Evolutionary conservation across 1,140 invertebrate genomes (phyloP).

Genomic region (Teleopsis dalmanni): DNA sequence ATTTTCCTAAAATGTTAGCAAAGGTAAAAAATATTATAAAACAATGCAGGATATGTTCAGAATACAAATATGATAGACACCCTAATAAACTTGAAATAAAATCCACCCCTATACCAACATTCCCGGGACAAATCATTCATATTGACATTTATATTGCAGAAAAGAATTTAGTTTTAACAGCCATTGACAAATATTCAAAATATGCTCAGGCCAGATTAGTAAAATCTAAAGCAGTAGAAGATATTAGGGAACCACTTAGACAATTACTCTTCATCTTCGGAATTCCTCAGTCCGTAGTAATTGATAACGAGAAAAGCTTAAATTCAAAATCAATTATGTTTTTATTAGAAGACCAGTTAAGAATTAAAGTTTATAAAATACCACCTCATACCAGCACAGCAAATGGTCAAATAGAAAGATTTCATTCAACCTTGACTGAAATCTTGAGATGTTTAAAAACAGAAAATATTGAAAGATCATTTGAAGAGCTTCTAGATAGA

Average conservation of each 20-base stretch:
- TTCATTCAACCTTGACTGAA: constrained; percentile 10
- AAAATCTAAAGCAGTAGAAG: constrained; percentile 4
- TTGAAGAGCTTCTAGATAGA: constrained; percentile 3
- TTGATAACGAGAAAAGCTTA: constrained; percentile 13
- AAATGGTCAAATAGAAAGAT: constrained; percentile 11
- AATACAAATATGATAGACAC: constrained; percentile 10
- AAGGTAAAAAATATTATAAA: constrained; percentile 12
- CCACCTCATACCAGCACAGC: constrained; percentile 3
- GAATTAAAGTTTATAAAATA: constrained; percentile 3
- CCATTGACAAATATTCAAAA: constrained; percentile 12
- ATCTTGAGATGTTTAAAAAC: constrained; percentile 5
- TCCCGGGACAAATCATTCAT: constrained; percentile 10
- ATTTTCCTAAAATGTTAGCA: constrained; percentile 9
- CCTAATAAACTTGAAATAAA: constrained; percentile 1
- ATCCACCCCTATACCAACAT: constrained; percentile 8
- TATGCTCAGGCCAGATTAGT: constrained; percentile 5
- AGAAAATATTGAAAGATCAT: not conserved
- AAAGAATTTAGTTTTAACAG: no score
- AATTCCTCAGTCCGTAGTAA: constrained; percentile 6
- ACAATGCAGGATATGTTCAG: constrained; percentile 9
- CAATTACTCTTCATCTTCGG: constrained; percentile 13
- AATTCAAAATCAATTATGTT: constrained; percentile 5
- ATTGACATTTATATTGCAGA: constrained; percentile 10
- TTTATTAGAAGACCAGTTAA: constrained; percentile 8
- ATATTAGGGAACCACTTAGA: constrained; percentile 6